Evolutionary conservation across 2,888 invertebrate genomes (phyloP).

Genomic region (Lochmaea capreae): DNA sequence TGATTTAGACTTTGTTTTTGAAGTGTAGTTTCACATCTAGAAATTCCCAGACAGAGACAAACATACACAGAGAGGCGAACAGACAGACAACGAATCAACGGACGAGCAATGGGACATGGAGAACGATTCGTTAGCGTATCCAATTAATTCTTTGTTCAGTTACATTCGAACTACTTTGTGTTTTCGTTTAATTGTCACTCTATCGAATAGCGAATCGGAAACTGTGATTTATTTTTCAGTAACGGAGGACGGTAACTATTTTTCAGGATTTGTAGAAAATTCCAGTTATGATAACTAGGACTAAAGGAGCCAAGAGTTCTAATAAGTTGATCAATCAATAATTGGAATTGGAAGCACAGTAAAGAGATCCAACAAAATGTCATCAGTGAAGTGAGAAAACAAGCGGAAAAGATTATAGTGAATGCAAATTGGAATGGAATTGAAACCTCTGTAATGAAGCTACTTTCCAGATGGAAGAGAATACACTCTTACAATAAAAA

Average conservation of each 20-base stretch:
- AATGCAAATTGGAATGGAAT: too few relatives aligned
- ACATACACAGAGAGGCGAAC: constrained; percentile 22
- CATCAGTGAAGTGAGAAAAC: too few relatives aligned
- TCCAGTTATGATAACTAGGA: background rate
- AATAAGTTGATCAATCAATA: too few relatives aligned
- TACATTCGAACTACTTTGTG: constrained; percentile 36
- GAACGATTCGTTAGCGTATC: constrained; percentile 42
- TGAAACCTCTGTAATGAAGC: too few relatives aligned
- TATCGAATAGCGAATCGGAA: constrained; percentile 28
- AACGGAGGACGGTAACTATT: constrained; percentile 4
- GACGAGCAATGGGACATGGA: constrained; percentile 30
- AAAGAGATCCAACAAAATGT: too few relatives aligned
- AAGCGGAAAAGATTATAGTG: too few relatives aligned
- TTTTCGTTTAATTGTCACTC: constrained; percentile 41
- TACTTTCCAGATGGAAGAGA: too few relatives aligned
- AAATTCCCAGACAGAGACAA: constrained; percentile 8
- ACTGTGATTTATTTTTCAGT: constrained; percentile 34
- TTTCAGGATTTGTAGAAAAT: background rate
- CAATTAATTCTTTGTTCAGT: constrained; percentile 45
- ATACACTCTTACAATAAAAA: too few relatives aligned
- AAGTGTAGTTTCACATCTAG: constrained; percentile 5
- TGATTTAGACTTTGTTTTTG: background rate
- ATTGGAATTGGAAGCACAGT: too few relatives aligned
- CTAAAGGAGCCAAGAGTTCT: too few relatives aligned
- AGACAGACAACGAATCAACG: constrained; percentile 27